Base-by-base conservation (phyloP, 2,888 invertebrate species). In the Calameuta filiformis region DNA sequence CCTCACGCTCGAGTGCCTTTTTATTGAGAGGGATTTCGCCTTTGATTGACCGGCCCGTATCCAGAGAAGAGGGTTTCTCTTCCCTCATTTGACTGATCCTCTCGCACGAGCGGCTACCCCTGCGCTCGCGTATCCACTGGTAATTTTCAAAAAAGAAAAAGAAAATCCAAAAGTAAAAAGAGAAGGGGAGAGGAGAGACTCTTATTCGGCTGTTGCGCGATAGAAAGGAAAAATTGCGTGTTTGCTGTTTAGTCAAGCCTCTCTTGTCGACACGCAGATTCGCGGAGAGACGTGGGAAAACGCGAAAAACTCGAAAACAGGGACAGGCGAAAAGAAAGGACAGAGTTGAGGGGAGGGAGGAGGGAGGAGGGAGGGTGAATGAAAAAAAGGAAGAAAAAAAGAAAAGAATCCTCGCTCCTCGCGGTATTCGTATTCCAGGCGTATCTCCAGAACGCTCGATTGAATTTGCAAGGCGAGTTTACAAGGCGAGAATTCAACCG, bases 401-500 rank as follows among this genome's bases (percentile, higher is more conserved):
- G 73, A 37, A 79, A 23, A 37, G 73, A 73, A 30, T 30, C 31
- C 35, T 33, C 73, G 73, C 75, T 73, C 31, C 35, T 73, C 75
- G 75, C 76, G 79, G 74, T 75, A 85, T 87, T 88, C 84, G 86
- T 88, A 89, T 89, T 89, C 90, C 83, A 82, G 80, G 85, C 4
- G 84, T 87, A 86, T 87, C 84, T 86, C 82, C 84, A 77, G 82
- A 82, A 79, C 83, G 78, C 83, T 82, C 87, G 89, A 90, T 89
- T 87, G 88, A 89, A 88, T 90, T 89, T 88, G 83, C 80, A 79
- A 79, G 82, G 40, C 83, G 80, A 87, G 83, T 85, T 85, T 85
- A 84, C 79, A 82, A 34, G 71, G 77, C 69, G 80, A 78, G 80
- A 81, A 40, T 40, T 40, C 40, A 40, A 40, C 75, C 34, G 35